These are phyloP conservation scores for Epizoanthus fatuus DNA, from an alignment of 92 coral and sea anemone genomes.

Conservation along the genomic window DNA sequence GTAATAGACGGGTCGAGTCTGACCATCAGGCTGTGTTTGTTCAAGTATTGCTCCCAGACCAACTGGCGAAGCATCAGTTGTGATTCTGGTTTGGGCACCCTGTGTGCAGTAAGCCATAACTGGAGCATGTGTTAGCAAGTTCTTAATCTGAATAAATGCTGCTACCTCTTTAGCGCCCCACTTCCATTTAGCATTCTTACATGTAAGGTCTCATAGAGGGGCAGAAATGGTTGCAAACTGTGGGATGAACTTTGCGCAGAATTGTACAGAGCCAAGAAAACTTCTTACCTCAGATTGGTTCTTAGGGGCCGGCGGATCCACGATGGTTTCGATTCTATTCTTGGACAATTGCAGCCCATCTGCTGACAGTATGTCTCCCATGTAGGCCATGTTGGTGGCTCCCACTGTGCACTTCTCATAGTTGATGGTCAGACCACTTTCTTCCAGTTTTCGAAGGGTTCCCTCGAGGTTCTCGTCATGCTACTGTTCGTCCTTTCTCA, in stretches of 20 bases:
- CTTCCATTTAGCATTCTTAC: constrained; percentile 39
- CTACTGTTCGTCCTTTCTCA: constrained; percentile 54
- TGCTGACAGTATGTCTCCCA: constrained; percentile 60
- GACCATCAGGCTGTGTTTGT: constrained; percentile 68
- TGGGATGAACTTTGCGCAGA: constrained; percentile 72
- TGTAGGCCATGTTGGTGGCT: constrained; percentile 66
- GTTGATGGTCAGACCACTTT: constrained; percentile 73
- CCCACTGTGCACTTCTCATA: constrained; percentile 70
- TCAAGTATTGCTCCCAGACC: constrained; percentile 77
- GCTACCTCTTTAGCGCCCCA: constrained; percentile 52
- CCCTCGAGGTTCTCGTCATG: too few relatives aligned
- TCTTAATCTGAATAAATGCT: constrained; percentile 60
- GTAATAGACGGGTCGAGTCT: too few relatives aligned
- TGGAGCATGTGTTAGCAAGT: constrained; percentile 55
- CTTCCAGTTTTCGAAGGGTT: too few relatives aligned
- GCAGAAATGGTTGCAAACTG: constrained; percentile 71
- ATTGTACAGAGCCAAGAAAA: constrained; percentile 72
- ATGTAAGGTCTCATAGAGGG: constrained; percentile 71
- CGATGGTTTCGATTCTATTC: constrained; percentile 59
- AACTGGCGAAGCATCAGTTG: constrained; percentile 79
- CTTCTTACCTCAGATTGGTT: constrained; percentile 60
- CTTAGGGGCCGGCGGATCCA: constrained; percentile 58
- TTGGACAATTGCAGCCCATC: constrained; percentile 61
- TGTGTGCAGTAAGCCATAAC: constrained; percentile 73
- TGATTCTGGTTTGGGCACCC: constrained; percentile 62